These are phyloP conservation scores for Semotilus atromaculatus DNA, from an alignment of 2,797 vertebrate genomes.

Conservation along the genomic window DNA sequence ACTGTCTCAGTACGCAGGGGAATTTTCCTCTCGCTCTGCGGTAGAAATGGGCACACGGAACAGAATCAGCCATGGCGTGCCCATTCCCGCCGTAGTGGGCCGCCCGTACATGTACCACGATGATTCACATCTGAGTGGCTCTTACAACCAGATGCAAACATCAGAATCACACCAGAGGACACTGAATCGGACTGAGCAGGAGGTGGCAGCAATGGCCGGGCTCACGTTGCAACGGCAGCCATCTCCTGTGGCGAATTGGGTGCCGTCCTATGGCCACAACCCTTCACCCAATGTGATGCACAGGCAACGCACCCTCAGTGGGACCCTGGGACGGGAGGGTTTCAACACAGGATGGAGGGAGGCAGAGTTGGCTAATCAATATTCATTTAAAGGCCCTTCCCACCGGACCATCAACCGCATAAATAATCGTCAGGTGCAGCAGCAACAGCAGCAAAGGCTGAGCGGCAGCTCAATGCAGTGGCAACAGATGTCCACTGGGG, in stretches of 20 bases:
- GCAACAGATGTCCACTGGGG: conserved; percentile 63
- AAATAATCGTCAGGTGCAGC: conserved; percentile 80
- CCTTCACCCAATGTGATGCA: conserved; percentile 49
- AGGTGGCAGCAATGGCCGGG: conserved; percentile 34
- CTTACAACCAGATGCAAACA: conserved; percentile 66
- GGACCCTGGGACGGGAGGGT: conserved; percentile 71
- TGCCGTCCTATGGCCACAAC: conserved; percentile 41
- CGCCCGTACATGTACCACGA: conserved; percentile 51
- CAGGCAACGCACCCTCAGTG: conserved; percentile 77
- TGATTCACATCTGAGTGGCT: conserved; percentile 55
- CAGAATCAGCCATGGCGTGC: conserved; percentile 69
- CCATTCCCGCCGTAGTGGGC: conserved; percentile 39
- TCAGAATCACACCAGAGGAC: conserved; percentile 69
- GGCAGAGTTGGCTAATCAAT: conserved; percentile 70
- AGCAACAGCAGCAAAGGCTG: conserved; percentile 70
- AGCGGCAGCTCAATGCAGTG: conserved; percentile 60
- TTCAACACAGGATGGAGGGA: conserved; percentile 63
- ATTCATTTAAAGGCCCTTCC: conserved; percentile 87
- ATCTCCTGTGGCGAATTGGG: conserved; percentile 49
- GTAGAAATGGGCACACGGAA: conserved; percentile 80
- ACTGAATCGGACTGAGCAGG: conserved; percentile 68
- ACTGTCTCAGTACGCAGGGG: conserved; percentile 66
- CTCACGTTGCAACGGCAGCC: conserved; percentile 59
- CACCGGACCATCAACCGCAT: conserved; percentile 92
- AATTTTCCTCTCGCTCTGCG: conserved; percentile 87